These are phyloP conservation scores for Eurystomus glaucurus DNA, from an alignment of 2,797 vertebrate genomes.

Conservation along the genomic window DNA sequence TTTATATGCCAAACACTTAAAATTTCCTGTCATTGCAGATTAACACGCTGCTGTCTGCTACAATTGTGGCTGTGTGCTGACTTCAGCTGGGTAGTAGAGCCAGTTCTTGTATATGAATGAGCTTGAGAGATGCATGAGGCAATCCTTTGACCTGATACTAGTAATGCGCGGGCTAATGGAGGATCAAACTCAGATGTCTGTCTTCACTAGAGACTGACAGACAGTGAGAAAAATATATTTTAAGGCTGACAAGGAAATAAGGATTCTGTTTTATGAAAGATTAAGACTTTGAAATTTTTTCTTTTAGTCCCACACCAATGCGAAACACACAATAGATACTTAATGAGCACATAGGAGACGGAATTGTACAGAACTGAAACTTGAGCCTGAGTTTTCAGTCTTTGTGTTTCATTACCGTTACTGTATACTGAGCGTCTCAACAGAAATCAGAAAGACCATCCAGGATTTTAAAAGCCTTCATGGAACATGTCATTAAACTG, in stretches of 20 bases:
- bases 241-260: neutral
- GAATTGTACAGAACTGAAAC: neutral
- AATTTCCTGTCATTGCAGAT: conserved; percentile 4
- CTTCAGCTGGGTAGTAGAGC: neutral
- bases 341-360: neutral
- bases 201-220: neutral
- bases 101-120: neutral
- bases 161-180: neutral
- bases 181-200: neutral
- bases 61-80: neutral
- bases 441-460: neutral
- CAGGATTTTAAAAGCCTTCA: neutral
- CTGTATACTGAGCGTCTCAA: neutral
- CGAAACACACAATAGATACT: neutral
- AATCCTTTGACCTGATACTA: neutral
- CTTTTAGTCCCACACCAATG: neutral
- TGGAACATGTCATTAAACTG: neutral
- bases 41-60: neutral
- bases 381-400: neutral
- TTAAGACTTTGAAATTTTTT: neutral
- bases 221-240: neutral
- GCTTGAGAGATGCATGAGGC: neutral
- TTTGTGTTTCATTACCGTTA: neutral
- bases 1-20: neutral
- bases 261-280: neutral